Evolutionary conservation across 2,113 vertebrate genomes (phyloP), one percentile per base, ranked within the genome.

Genomic region (Triplophysa tibetana): DNA sequence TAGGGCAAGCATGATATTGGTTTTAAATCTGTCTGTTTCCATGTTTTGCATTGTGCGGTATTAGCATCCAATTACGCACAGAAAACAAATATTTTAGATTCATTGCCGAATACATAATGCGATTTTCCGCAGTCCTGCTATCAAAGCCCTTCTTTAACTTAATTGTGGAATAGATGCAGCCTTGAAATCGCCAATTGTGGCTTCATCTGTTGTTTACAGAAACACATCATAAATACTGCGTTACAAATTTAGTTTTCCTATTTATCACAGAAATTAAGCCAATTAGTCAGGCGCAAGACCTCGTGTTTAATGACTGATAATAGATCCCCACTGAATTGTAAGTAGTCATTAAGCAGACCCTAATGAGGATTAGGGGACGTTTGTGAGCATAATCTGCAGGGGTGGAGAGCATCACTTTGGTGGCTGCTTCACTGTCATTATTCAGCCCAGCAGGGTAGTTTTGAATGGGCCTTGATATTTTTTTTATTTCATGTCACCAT

Each of bases 401-500:
- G 69, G 64, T 64, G 56, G 50, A 78, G 63, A 78, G 56, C 56
- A 56, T 68, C 48, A 63, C 67, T 56, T 43, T 23, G 66, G 56
- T 43, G 33, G 33, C 33, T 56, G 72, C 48, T 63, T 77, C 56
- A 76, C 38, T 82, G 70, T 52, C 69, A 78, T 84, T 84, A 78
- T 26, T 83, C 69, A 79, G 75, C 61, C 75, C 83, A 61, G 70
- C 74, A 63, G 75, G 70, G n/a, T 19, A 64, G 63, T 75, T 67
- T 64, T 82, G 26, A 12, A 75, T 70, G 26, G 33, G 41, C 38
- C 74, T 79, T 75, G 78, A 75, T 76, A 56, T 74, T 52, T 52
- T 79, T 52, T 83, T 7, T 70, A 64, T 19, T 54, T 78, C 56
- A 61, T 26, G 16, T 66, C 48, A 58, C 43, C 10, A 54, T 70